phyloP scores from a whole-genome alignment of 2,797 vertebrate genomes.

The Jordanella pulchra region DNA sequence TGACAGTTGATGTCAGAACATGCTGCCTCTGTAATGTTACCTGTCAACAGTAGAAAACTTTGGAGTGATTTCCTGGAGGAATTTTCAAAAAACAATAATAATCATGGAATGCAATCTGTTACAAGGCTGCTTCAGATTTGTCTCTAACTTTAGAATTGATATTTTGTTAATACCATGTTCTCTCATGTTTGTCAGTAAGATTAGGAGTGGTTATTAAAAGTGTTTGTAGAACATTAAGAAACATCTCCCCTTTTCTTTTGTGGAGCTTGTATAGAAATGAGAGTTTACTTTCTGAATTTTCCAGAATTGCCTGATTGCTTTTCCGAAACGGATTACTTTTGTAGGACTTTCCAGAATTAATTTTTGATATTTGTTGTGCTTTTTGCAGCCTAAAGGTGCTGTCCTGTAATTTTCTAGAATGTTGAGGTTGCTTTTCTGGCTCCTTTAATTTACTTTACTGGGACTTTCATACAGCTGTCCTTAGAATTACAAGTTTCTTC shows the following conservation, averaged over 20 bases:
- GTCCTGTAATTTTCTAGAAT: neutral
- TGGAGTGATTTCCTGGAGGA: constrained; percentile 18
- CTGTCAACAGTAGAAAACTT: constrained; percentile 34
- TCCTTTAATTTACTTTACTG: neutral
- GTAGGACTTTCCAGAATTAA: too few species aligned
- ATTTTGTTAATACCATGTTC: neutral
- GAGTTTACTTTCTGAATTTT: neutral
- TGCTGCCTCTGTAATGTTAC: constrained; percentile 32
- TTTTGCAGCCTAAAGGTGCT: too few species aligned
- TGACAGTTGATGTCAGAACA: constrained; percentile 45
- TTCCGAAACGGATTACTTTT: too few species aligned
- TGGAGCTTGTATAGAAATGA: neutral
- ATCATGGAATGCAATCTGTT: neutral
- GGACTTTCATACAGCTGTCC: neutral
- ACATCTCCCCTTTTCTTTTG: neutral
- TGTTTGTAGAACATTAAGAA: neutral
- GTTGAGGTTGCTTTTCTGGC: neutral
- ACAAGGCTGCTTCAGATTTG: neutral
- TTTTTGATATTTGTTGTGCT: too few species aligned
- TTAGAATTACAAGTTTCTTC: too few species aligned
- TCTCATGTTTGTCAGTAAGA: neutral
- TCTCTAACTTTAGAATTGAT: neutral
- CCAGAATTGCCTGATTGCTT: neutral
- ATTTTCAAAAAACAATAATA: neutral
- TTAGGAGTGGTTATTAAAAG: too few species aligned